Conservation (phyloP, 1,140 invertebrate species). For the Arctopsyche grandis region DNA sequence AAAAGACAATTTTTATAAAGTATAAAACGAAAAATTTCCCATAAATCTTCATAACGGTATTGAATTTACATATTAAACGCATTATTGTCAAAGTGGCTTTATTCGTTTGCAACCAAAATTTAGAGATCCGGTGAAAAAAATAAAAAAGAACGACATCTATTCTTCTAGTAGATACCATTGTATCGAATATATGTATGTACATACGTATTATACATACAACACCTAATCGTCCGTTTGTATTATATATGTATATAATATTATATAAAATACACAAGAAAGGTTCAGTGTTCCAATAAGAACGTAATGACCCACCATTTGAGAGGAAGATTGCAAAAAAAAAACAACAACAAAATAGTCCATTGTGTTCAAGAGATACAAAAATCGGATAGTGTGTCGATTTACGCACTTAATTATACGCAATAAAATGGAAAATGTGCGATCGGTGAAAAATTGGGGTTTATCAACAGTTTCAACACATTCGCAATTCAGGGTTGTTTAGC, state of each 20-base stretch:
- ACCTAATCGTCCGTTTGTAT: background rate
- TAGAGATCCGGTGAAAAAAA: too few species aligned
- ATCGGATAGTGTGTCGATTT: background rate
- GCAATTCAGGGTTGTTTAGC: slow-evolving; percentile 29
- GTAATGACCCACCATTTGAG: background rate
- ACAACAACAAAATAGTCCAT: background rate
- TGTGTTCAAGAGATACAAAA: background rate
- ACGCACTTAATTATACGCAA: slow-evolving; percentile 25
- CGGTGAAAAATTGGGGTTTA: slow-evolving; percentile 34
- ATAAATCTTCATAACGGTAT: background rate
- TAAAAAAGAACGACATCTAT: too few species aligned
- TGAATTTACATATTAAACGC: slow-evolving; percentile 18
- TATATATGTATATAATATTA: too few species aligned
- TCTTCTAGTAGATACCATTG: too few species aligned
- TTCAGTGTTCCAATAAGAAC: background rate
- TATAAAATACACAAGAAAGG: background rate
- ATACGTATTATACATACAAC: too few species aligned
- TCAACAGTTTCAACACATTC: slow-evolving; percentile 37
- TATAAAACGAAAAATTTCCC: background rate
- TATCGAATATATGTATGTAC: too few species aligned
- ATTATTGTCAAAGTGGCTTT: background rate
- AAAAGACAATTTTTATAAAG: slow-evolving; percentile 1
- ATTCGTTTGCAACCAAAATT: background rate
- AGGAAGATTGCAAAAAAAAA: background rate
- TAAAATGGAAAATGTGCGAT: slow-evolving; percentile 9